Percentiles rank a stretch among this genome's conserved stretches.
phyloP scores from a whole-genome alignment of 2,888 invertebrate genomes.

The Ormyrus labotus region DNA sequence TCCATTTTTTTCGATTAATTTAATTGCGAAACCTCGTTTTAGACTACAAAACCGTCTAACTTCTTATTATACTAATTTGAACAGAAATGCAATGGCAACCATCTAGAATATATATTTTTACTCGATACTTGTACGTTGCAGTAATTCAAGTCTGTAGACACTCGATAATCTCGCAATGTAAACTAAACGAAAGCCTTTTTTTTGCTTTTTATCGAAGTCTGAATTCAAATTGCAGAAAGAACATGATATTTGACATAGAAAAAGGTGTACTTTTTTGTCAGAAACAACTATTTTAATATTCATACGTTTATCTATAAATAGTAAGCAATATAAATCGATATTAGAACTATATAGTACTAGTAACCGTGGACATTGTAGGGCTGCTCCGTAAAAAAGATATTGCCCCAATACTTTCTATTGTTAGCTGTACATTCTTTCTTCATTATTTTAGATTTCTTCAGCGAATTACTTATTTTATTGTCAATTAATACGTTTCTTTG shows the following conservation, averaged over 20 bases:
- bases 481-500: background rate
- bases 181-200: background rate
- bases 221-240: background rate
- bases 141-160: too few relatives aligned
- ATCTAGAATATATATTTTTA: too few relatives aligned
- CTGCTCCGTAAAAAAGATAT: conserved; percentile 62
- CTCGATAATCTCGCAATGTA: background rate
- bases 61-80: too few relatives aligned
- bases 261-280: conserved; percentile 13
- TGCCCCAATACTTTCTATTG: conserved; percentile 18
- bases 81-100: too few relatives aligned
- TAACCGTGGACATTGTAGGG: conserved; percentile 65
- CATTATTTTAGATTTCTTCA: background rate
- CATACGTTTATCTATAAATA: conserved; percentile 16
- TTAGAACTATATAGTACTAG: conserved; percentile 63
- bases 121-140: too few relatives aligned
- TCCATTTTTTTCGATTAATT: too few relatives aligned
- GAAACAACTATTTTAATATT: conserved; percentile 14
- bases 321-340: conserved; percentile 51
- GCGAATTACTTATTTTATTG: background rate
- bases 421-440: background rate
- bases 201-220: background rate
- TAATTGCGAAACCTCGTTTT: too few relatives aligned
- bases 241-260: background rate
- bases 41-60: too few relatives aligned